A percentile compares a stretch with the other conserved stretches of the same genome.
Evolutionary conservation across 2,888 invertebrate species (phyloP).

Genomic region (Drosophila leonis): DNA sequence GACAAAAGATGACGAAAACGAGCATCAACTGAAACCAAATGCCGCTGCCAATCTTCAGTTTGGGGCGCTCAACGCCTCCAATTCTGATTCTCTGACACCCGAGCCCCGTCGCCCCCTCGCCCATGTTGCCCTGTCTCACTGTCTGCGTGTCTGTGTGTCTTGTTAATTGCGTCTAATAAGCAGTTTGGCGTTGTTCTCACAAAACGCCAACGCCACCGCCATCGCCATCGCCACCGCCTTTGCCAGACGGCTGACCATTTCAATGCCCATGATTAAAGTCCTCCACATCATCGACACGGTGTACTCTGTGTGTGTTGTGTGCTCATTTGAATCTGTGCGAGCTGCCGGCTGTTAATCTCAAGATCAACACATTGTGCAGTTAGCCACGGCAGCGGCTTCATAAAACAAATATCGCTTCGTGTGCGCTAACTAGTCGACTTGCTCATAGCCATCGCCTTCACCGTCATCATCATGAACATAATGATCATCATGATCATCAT

Average conservation of each 20-base stretch:
- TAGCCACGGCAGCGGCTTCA: slow-evolving; percentile 74
- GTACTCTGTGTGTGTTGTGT: slow-evolving; percentile 45
- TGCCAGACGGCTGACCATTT: slow-evolving; percentile 55
- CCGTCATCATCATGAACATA: slow-evolving; percentile 18
- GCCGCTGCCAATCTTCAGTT: slow-evolving; percentile 59
- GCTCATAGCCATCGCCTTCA: slow-evolving; percentile 30
- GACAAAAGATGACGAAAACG: slow-evolving; percentile 72
- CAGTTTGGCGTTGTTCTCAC: slow-evolving; percentile 81
- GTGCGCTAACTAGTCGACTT: slow-evolving; percentile 71
- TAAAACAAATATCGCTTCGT: slow-evolving; percentile 77
- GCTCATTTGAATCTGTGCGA: slow-evolving; percentile 80
- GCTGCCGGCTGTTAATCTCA: slow-evolving; percentile 77
- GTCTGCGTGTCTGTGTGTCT: slow-evolving; percentile 47
- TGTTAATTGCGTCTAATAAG: slow-evolving; percentile 82
- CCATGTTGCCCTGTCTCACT: not conserved
- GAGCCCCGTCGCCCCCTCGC: not conserved
- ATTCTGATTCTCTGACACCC: slow-evolving; percentile 61
- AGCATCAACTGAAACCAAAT: slow-evolving; percentile 57
- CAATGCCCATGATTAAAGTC: slow-evolving; percentile 77
- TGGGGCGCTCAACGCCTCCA: slow-evolving; percentile 53
- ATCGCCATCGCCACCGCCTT: slow-evolving; percentile 8
- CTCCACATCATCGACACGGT: slow-evolving; percentile 47
- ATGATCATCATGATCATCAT: slow-evolving; percentile 16
- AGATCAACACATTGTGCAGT: slow-evolving; percentile 80
- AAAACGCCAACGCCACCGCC: slow-evolving; percentile 73